Evolutionary conservation across 1,140 invertebrate genomes (phyloP), one percentile per base, ranked within the genome.

Genomic region (Calephelis virginiensis): DNA sequence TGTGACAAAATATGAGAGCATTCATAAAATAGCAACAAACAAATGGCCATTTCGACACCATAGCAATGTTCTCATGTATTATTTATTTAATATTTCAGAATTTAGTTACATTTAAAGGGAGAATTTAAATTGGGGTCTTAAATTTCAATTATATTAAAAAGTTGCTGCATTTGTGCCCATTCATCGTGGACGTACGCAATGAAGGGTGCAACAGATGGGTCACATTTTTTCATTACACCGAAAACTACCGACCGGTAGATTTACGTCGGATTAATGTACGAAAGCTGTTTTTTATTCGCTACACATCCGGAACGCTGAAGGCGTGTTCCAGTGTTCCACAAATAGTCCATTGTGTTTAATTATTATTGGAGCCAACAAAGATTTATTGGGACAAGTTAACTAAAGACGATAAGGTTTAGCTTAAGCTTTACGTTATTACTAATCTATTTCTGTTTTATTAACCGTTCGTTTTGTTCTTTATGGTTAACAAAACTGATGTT

Each of bases 81-180:
- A 62, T 61, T 64, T 66, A 59, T 63, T 53, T 46, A 64, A 69
- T 69, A 72, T 67, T 69, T 73, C 50, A 59, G 49, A 66, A 14
- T 73, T 72, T 71, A 71, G 67, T 66, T 73, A 75, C 71, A 69
- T 48, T 73, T 71, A 68, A 63, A 73, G 68, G 68, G 75, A 64
- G 70, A 77, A 77, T 70, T 85, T 87, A 81, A 84, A 83, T 85
- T 83, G 80, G 82, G 83, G 77, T 76, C 76, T 73, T 79, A 82
- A 76, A 77, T 85, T 90, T 87, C 88, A 88, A 89, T 90, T 90
- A 88, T 82, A 90, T 89, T 89, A 88, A 87, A 90, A 90, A 85
- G 76, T 88, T 80, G 82, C 82, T 76, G 74, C 68, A 81, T 81
- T 78, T 81, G 80, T 76, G 77, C 76, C 80, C 77, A 83, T 86